A percentile compares a stretch with the other conserved stretches of the same genome.
Conservation (phyloP, 1,140 invertebrate species). For the Cydia splendana region DNA sequence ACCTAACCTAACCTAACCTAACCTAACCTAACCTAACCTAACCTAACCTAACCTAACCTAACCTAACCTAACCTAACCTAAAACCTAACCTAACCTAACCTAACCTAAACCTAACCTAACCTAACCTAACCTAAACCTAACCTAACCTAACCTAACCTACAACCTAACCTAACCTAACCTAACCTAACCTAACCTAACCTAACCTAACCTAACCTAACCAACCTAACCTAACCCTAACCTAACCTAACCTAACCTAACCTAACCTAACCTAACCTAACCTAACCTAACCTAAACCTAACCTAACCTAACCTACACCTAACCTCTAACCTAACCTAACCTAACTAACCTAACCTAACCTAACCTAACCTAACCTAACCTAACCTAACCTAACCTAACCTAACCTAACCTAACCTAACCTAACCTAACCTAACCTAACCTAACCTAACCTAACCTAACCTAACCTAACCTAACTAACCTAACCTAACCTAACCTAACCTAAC, state of each 20-base stretch:
- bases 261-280: no score
- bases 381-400: constrained; percentile 59
- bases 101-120: no score
- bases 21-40: constrained; percentile 33
- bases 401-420: constrained; percentile 55
- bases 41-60: constrained; percentile 37
- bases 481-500: constrained; percentile 15
- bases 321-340: constrained; percentile 41
- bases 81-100: constrained; percentile 37
- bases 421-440: constrained; percentile 55
- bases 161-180: no score
- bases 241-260: no score
- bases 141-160: no score
- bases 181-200: no score
- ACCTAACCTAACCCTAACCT: no score
- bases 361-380: constrained; percentile 58
- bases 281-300: no score
- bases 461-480: constrained; percentile 41
- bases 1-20: no score
- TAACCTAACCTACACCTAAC: no score
- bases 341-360: constrained; percentile 59
- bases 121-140: no score
- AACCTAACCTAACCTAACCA: no score
- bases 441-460: constrained; percentile 37
- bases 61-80: constrained; percentile 39